Conservation (phyloP, 1,140 invertebrate species). For the Nixonia krombeini region DNA sequence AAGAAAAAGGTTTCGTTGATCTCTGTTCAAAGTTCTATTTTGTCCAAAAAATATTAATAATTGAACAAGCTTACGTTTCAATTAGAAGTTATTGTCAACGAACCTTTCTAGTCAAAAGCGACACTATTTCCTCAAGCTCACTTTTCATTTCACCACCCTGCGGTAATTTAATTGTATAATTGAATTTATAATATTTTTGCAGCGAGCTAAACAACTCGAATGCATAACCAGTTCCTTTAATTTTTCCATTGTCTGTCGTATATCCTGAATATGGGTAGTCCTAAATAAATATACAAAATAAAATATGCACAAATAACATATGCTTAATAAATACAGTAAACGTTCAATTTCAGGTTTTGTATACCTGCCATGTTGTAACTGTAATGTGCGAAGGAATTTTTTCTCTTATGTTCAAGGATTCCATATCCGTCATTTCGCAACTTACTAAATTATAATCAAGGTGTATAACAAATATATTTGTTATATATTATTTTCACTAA, state of each 20-base stretch:
- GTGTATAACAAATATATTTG: no score
- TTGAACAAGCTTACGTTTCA: no score
- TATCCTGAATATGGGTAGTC: conserved; percentile 63
- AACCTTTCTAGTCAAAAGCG: conserved; percentile 75
- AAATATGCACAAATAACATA: no score
- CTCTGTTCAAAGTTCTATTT: no score
- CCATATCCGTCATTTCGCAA: conserved; percentile 13
- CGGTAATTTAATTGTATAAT: conserved; percentile 77
- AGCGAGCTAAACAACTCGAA: conserved; percentile 82
- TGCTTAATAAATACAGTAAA: no score
- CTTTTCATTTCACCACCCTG: conserved; percentile 73
- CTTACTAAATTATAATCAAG: neutral
- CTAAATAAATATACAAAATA: conserved; percentile 49
- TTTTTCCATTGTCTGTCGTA: conserved; percentile 71
- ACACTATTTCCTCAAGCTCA: conserved; percentile 68
- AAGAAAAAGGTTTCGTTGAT: no score
- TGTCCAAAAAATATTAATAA: no score
- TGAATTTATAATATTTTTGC: conserved; percentile 79
- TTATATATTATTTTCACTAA: no score
- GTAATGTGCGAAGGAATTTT: conserved; percentile 42
- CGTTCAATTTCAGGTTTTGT: no score
- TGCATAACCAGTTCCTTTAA: conserved; percentile 77
- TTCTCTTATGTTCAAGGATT: conserved; percentile 6
- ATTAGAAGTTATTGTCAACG: no score
- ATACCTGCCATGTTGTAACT: conserved; percentile 58